Base-by-base conservation (phyloP, 2,888 invertebrate species). In the Zonitis immaculata region DNA sequence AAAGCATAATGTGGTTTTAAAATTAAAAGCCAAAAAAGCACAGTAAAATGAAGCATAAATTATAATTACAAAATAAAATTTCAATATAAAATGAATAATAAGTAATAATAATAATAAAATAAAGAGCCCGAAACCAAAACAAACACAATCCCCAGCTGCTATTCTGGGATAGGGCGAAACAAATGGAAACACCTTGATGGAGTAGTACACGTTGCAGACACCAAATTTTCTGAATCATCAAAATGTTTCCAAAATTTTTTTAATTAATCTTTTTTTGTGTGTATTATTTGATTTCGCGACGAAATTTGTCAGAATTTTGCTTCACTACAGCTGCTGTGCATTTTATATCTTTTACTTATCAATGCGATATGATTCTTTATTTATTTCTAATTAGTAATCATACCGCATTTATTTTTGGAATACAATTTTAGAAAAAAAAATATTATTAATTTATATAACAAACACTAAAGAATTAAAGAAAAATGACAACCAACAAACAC, bases 101-200 rank as follows among this genome's bases (percentile, higher is more conserved):
- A 27, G n/a, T n/a, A 22, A 48, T 45, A 44, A 26, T 42, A 44
- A 11, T 18, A 27, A 44, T 51, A 47, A 58, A 61, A 61, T 59
- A 56, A 64, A 69, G 66, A 68, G 68, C 68, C 69, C 68, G 63
- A 62, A 68, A 69, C 65, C 67, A 70, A 69, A 67, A 69, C 66
- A 73, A 71, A 70, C 71, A 71, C 68, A 72, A 70, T 72, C 73
- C 75, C 74, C 72, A 64, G 74, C 74, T 73, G 68, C 70, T 35
- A 16, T 68, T 62, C 66, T 59, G 65, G 64, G 64, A 65, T 66
- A 64, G 69, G 67, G 66, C 67, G 18, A 62, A 64, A 72, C 4
- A 62, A 64, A 72, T 75, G 79, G 79, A 79, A 78, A 78, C 78
- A 78, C 77, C 77, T 79, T 79, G 78, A 78, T 77, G 74, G 64